phyloP scores from a whole-genome alignment of 35 echinoderm and acorn worm genomes.

The Chiridota heheva region DNA sequence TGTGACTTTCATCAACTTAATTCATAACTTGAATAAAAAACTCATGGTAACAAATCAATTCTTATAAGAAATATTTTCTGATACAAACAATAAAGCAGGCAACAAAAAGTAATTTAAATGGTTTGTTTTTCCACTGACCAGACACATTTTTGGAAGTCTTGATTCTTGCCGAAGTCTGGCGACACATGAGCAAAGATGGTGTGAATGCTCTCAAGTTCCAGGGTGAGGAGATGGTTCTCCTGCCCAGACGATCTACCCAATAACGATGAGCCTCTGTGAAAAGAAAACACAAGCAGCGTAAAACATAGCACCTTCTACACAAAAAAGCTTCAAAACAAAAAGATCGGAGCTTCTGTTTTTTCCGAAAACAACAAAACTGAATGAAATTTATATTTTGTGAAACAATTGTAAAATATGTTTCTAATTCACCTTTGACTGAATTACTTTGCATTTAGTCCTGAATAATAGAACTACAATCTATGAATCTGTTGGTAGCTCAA shows the following conservation, averaged over 20 bases:
- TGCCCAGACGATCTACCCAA: slow-evolving; percentile 36
- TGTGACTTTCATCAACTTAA: neutral
- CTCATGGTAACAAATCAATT: too few relatives aligned
- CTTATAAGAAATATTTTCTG: neutral
- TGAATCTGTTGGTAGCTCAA: too few relatives aligned
- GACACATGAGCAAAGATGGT: slow-evolving; percentile 66
- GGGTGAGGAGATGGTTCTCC: slow-evolving; percentile 64
- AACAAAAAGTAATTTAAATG: neutral
- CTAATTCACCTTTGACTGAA: too few relatives aligned
- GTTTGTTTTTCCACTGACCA: too few relatives aligned
- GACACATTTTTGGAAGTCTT: slow-evolving; percentile 69
- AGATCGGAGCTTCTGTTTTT: neutral
- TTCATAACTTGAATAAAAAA: neutral
- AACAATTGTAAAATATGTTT: too few relatives aligned
- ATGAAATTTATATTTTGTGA: neutral
- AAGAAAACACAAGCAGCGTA: neutral
- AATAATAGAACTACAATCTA: too few relatives aligned
- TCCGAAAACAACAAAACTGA: neutral
- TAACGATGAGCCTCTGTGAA: slow-evolving; percentile 13
- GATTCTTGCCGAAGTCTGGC: slow-evolving; percentile 52
- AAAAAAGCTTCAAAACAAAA: neutral
- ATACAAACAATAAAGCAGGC: neutral
- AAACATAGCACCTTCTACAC: neutral
- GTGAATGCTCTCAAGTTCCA: slow-evolving; percentile 78
- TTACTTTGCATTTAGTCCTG: too few relatives aligned